Base-by-base conservation (phyloP, 2,888 invertebrate species). In the Lottia gigantea region DNA sequence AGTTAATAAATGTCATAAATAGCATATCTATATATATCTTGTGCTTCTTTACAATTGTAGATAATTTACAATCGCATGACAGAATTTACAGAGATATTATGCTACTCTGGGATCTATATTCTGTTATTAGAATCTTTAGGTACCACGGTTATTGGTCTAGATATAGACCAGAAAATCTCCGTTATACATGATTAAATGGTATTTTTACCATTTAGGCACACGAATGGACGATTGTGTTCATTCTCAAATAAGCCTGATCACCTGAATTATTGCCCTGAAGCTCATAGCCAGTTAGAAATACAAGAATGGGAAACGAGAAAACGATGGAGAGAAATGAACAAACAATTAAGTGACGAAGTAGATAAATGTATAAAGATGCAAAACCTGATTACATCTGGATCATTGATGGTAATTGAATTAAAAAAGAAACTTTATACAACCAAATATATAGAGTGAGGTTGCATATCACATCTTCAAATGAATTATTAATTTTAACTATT, bases 271-370 rank as follows among this genome's bases (percentile, higher is more conserved):
- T 87, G 87, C 75, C 78, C 77, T 55, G 81, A 76, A 66, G 88
- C 88, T 15, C 88, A 88, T 78, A 80, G 81, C 46, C 78, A 81
- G 66, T 84, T 84, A 66, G 88, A 88, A 71, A 77, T 88, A 67
- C 86, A 88, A 62, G 88, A 87, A 75, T 87, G 87, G 87, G 75
- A 74, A 62, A 86, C 86, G 72, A 70, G 87, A 14, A 82, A 78
- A 68, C 83, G 83, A 64, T 87, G 86, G 85, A 74, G 87, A 16
- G 78, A 81, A 74, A 84, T 86, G 84, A 23, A n/a, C 11, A 55
- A 23, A 55, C 8, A 40, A 8, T 40, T 40, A 11, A 40, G 7
- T 8, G 40, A 40, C 40, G 40, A 40, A 40, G 40, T 40, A 40
- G 40, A 40, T 1, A 40, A 11, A 40, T 40, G 40, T 11, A 8